Evolutionary conservation across 2,888 invertebrate genomes (phyloP).

Genomic region (Monoplex corrugatus): DNA sequence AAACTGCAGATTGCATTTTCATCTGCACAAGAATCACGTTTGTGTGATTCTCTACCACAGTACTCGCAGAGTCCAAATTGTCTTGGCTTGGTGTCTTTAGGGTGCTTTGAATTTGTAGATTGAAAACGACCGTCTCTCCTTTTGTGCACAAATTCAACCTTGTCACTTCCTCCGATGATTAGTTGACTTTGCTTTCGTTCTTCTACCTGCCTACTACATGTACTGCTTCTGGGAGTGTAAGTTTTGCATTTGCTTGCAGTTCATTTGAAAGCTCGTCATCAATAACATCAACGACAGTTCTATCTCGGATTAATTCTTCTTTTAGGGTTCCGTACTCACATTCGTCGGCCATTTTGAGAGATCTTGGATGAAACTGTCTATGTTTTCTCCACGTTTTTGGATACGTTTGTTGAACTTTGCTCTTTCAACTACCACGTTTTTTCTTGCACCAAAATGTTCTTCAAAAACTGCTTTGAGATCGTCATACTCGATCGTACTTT

Average conservation of each 20-base stretch:
- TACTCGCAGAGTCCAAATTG: too few relatives aligned
- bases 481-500: too few relatives aligned
- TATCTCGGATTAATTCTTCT: conserved; percentile 11
- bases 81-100: not conserved
- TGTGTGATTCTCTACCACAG: not conserved
- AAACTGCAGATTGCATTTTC: conserved; percentile 36
- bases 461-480: not conserved
- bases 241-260: not conserved
- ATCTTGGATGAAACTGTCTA: conserved; percentile 23
- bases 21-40: conserved; percentile 42
- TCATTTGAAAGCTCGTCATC: conserved; percentile 14
- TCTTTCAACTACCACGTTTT: not conserved
- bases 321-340: not conserved
- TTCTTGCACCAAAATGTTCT: not conserved
- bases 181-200: conserved; percentile 14
- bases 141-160: not conserved
- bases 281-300: conserved; percentile 11
- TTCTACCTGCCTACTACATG: not conserved
- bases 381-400: not conserved
- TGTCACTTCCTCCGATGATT: not conserved
- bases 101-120: too few relatives aligned
- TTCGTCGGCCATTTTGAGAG: conserved; percentile 6
- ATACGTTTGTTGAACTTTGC: conserved; percentile 21
- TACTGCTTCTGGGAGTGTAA: conserved; percentile 18
- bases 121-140: not conserved